Evolutionary conservation across 2,888 invertebrate genomes (phyloP).

Genomic region (Drosophila austrosaltans): DNA sequence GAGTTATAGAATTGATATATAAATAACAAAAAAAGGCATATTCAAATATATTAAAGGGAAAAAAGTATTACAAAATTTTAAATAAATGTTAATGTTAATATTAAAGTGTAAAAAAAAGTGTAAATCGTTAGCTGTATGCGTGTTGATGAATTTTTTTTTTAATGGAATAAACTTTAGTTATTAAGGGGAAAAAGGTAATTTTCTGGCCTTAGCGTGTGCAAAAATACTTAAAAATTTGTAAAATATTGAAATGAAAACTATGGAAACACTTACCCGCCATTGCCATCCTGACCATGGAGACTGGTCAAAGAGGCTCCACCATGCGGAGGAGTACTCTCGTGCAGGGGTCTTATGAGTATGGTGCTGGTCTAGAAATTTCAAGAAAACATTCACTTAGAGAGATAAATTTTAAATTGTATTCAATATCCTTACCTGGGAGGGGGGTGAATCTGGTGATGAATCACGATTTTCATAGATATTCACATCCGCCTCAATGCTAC

Average conservation of each 20-base stretch:
- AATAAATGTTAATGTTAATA: background rate
- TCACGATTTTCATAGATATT: conserved; percentile 80
- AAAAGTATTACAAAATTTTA: conserved; percentile 2
- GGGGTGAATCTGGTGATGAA: conserved; percentile 83
- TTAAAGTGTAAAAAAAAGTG: background rate
- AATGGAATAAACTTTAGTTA: conserved; percentile 12
- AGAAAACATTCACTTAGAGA: background rate
- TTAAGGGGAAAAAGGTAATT: conserved; percentile 1
- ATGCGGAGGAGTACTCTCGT: conserved; percentile 81
- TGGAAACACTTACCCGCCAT: conserved; percentile 63
- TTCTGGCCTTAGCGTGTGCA: conserved; percentile 51
- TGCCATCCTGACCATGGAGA: conserved; percentile 74
- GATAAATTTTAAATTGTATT: background rate
- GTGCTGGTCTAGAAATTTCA: conserved; percentile 80
- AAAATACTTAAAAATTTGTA: conserved; percentile 37
- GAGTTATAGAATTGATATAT: conserved; percentile 19
- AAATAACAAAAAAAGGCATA: conserved; percentile 6
- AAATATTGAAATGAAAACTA: background rate
- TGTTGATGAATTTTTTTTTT: conserved; percentile 1
- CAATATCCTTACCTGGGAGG: conserved; percentile 79
- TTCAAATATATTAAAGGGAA: background rate
- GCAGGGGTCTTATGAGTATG: conserved; percentile 82
- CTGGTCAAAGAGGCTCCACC: conserved; percentile 81
- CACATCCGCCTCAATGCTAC: conserved; percentile 73
- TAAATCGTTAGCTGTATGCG: conserved; percentile 6